A percentile compares a stretch with the other conserved stretches of the same genome.
Evolutionary conservation across 1,140 invertebrate species (phyloP).

Genomic region (Diploscapter pachys): DNA sequence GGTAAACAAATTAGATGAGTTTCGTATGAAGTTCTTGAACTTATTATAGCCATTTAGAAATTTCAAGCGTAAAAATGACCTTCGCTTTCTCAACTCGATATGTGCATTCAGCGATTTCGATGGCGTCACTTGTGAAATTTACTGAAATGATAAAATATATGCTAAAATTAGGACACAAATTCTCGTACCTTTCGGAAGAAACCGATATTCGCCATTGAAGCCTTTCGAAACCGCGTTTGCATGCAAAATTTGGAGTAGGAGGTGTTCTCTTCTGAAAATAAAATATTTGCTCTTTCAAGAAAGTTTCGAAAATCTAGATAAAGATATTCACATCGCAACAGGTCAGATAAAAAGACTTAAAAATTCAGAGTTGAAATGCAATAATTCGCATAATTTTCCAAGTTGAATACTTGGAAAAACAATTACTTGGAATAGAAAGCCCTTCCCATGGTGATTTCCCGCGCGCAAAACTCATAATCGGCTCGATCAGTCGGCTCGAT

Average conservation of each 20-base stretch:
- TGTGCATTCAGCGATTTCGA: slow-evolving; percentile 29
- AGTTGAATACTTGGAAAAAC: neutral
- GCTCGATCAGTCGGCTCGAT: slow-evolving; percentile 16
- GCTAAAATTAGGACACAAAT: neutral
- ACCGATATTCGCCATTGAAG: slow-evolving; percentile 20
- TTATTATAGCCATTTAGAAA: neutral
- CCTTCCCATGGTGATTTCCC: slow-evolving; percentile 21
- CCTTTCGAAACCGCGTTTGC: slow-evolving; percentile 11
- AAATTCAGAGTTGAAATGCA: neutral
- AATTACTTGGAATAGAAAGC: slow-evolving; percentile 26
- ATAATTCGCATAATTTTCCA: neutral
- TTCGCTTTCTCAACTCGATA: slow-evolving; percentile 25
- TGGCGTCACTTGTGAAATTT: slow-evolving; percentile 25
- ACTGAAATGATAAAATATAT: neutral
- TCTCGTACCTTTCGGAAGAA: slow-evolving; percentile 18
- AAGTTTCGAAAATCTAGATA: slow-evolving; percentile 3
- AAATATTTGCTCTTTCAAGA: slow-evolving; percentile 17
- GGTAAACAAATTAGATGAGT: neutral
- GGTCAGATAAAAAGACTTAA: neutral
- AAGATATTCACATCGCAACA: too few species aligned
- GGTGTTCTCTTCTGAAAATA: neutral
- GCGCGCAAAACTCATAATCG: slow-evolving; percentile 27
- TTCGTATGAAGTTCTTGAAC: neutral
- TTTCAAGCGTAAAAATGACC: neutral
- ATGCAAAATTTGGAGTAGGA: slow-evolving; percentile 30